phyloP scores from a whole-genome alignment of 2,113 vertebrate species.

The Prochilodus magdalenae region DNA sequence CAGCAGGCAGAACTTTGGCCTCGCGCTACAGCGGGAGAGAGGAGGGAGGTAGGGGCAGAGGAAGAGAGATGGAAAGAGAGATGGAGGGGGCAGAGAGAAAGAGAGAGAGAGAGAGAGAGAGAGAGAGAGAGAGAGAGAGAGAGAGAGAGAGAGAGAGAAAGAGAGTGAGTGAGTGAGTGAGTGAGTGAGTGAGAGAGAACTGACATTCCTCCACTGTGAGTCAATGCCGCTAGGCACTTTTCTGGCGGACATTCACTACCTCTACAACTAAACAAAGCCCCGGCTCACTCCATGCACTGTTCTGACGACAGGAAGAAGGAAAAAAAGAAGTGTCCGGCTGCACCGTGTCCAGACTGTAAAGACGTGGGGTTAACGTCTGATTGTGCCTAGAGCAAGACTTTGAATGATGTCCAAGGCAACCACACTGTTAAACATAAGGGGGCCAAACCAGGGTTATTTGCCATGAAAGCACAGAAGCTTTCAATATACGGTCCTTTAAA shows the following conservation, averaged over 20 bases:
- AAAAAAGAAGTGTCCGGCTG: constrained; percentile 12
- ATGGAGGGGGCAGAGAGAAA: not conserved
- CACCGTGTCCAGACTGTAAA: constrained; percentile 24
- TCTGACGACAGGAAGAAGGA: constrained; percentile 37
- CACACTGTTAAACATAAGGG: not conserved
- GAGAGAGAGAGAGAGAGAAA: not conserved
- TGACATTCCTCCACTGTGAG: constrained; percentile 60
- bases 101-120: constrained; percentile 23
- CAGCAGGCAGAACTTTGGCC: constrained; percentile 62
- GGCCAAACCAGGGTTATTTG: not conserved
- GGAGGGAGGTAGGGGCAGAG: not conserved
- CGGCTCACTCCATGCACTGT: constrained; percentile 21
- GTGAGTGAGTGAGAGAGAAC: constrained; percentile 33
- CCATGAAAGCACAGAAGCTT: too few species aligned
- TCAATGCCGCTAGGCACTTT: constrained; percentile 58
- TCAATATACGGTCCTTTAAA: too few species aligned
- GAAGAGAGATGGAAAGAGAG: constrained; percentile 30
- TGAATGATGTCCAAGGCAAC: constrained; percentile 22
- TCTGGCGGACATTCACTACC: constrained; percentile 51
- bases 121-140: not conserved
- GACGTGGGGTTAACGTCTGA: not conserved
- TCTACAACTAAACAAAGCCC: constrained; percentile 51
- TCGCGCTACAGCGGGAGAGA: constrained; percentile 19
- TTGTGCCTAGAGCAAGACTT: constrained; percentile 32
- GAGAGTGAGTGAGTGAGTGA: constrained; percentile 17